Base-by-base conservation (phyloP, 1,140 invertebrate species). In the Drosophila kurseongensis region DNA sequence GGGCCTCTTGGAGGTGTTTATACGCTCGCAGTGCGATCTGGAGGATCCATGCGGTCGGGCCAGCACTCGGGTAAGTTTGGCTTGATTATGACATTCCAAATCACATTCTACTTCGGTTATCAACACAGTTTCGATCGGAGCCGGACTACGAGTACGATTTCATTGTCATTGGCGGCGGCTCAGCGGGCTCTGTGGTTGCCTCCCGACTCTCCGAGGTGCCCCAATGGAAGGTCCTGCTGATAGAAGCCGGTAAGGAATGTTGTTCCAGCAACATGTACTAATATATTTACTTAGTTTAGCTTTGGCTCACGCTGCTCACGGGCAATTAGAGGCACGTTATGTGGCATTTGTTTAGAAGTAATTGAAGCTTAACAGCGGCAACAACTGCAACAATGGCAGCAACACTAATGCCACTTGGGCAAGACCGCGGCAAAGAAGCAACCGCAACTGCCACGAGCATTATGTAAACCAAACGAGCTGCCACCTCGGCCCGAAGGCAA, bases 141-240 rank as follows among this genome's bases (percentile, higher is more conserved):
- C 94, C 94, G 81, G 94, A 95, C 80, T 93, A 93, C 3, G 95
- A 95, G 78, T 97, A 97, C 92, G 96, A 97, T 92, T 97, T 97
- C 93, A 96, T 97, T 71, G 95, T 97, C 23, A 95, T 98, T 57
- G 98, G 98, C 1, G 97, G 96, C 5, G 98, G 98, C 0, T 97
- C 97, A 12, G 96, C 96, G 0, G 97, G 97, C 8, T 94, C 96
- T 14, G 97, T 96, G 27, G 96, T 97, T 10, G 97, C 97, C 6
- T 95, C 96, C 4, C 94, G 97, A 42, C 93, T 98, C 29, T 96
- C 95, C 0, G 96, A 97, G 83, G 95, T 97, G 35, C 95, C 95
- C 0, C 94, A 96, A 78, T 96, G 96, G 95, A 96, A 95, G 52
- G 96, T 98, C 4, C 91, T 98, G 48, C 92, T 98, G 13, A 91